A percentile compares a stretch with the other conserved stretches of the same genome.
These are phyloP conservation scores for Acheta domesticus DNA, from an alignment of 2,888 invertebrate genomes.

Conservation along the genomic window DNA sequence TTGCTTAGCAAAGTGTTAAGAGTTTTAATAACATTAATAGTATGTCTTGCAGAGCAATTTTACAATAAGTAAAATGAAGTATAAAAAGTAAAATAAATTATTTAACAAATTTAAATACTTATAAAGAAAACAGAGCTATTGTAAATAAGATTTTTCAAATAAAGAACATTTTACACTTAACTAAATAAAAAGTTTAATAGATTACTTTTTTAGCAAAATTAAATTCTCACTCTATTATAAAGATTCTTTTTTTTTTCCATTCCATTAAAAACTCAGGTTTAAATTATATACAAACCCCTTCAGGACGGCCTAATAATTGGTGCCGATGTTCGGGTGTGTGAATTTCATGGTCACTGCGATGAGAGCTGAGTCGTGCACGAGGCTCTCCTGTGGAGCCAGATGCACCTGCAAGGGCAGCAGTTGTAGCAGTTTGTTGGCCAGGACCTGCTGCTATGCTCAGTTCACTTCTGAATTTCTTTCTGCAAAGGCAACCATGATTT, in stretches of 20 bases:
- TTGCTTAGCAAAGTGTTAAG: background rate
- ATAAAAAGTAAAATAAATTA: no score
- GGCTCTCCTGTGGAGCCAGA: constrained; percentile 19
- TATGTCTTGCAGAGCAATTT: background rate
- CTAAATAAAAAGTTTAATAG: no score
- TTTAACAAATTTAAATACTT: no score
- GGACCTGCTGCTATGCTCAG: constrained; percentile 52
- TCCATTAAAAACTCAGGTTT: no score
- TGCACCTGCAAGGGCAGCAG: constrained; percentile 12
- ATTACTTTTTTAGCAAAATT: no score
- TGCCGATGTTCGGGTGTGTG: constrained; percentile 59
- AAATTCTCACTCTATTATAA: no score
- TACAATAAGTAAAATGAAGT: background rate
- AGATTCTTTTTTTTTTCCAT: no score
- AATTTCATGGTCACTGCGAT: constrained; percentile 61
- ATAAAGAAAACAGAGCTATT: no score
- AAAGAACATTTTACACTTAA: no score
- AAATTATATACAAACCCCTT: background rate
- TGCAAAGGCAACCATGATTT: constrained; percentile 45
- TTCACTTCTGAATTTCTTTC: constrained; percentile 58
- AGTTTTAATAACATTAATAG: background rate
- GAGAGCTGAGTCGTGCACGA: constrained; percentile 50
- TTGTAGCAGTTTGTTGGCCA: constrained; percentile 12
- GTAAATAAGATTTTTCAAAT: no score
- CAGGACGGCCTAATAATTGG: constrained; percentile 34